Conservation (phyloP, 2,888 invertebrate genomes). For the Xestia rhomboidea region DNA sequence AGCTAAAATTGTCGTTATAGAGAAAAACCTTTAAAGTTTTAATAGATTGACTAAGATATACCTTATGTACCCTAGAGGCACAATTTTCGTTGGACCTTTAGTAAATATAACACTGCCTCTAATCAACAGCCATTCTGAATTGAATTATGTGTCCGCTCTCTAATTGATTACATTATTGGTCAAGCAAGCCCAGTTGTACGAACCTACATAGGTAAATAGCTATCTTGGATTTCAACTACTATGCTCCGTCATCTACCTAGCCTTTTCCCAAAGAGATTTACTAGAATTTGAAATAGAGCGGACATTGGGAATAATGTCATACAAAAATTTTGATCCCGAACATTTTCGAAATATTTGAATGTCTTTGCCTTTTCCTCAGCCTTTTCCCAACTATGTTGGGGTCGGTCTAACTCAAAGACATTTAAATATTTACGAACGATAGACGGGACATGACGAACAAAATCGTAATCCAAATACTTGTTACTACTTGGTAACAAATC, state of each 20-base stretch:
- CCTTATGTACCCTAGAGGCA: neutral
- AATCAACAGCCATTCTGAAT: conserved; percentile 24
- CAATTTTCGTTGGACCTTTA: conserved; percentile 20
- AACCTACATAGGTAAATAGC: neutral
- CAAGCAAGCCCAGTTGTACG: conserved; percentile 4
- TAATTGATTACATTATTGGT: conserved; percentile 21
- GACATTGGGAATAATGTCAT: too few relatives aligned
- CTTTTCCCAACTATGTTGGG: too few relatives aligned
- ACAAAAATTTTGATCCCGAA: too few relatives aligned
- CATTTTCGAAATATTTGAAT: too few relatives aligned
- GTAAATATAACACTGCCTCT: conserved; percentile 8
- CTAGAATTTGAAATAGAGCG: too few relatives aligned
- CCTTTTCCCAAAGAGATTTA: too few relatives aligned
- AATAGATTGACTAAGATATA: neutral
- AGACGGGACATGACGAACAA: too few relatives aligned
- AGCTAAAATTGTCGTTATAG: neutral
- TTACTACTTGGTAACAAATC: too few relatives aligned
- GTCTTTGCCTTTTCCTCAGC: too few relatives aligned
- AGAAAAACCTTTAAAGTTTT: neutral
- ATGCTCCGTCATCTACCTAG: neutral
- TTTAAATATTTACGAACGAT: too few relatives aligned
- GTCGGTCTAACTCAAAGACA: too few relatives aligned
- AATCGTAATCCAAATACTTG: too few relatives aligned
- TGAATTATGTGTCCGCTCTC: conserved; percentile 25
- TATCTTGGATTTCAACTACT: neutral